Percentiles rank a stretch among this genome's conserved stretches.
Conservation (phyloP, 2,797 vertebrate species). For the Spheniscus humboldti region DNA sequence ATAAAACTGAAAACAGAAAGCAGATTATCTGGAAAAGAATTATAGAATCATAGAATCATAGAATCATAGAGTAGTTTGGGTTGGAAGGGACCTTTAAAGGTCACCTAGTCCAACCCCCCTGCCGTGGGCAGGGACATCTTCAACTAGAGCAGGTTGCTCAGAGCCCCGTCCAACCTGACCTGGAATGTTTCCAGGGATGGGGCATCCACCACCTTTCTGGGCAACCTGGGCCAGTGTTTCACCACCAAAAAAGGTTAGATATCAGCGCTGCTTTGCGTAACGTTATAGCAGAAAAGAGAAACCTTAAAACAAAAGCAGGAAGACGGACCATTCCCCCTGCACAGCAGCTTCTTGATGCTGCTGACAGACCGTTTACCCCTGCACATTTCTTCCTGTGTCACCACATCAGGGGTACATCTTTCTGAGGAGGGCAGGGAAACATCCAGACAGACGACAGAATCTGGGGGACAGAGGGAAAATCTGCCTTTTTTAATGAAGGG, state of each 20-base stretch:
- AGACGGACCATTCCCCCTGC: background rate
- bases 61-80: no score
- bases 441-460: background rate
- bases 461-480: background rate
- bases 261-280: background rate
- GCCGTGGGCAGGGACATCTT: no score
- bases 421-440: background rate
- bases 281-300: background rate
- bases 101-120: no score
- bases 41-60: no score
- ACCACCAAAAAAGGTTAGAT: background rate
- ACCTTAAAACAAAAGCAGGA: background rate
- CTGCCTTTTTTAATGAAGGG: background rate
- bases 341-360: background rate
- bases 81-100: no score
- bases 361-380: background rate
- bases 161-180: no score
- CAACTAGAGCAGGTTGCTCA: no score
- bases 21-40: background rate
- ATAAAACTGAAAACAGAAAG: background rate
- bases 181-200: no score
- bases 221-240: no score
- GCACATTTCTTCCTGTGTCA: background rate
- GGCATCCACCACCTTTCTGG: no score
- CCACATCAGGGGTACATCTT: background rate